Percentiles rank a stretch among this genome's conserved stretches.
Conservation (phyloP, 2,113 vertebrate genomes). For the Pholis gunnellus region DNA sequence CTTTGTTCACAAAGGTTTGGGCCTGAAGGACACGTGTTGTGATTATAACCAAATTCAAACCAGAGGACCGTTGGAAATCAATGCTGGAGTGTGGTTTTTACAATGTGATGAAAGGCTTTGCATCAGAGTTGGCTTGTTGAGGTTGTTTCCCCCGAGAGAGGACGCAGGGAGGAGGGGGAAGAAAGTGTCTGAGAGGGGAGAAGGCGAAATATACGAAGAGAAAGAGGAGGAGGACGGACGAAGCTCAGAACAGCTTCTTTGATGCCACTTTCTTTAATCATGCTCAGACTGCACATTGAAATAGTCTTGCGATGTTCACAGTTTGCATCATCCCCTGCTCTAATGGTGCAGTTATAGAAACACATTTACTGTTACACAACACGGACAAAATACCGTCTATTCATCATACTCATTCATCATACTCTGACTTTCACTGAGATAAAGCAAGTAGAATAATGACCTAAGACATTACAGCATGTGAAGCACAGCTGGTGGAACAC, state of each 20-base stretch:
- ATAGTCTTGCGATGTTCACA: neutral
- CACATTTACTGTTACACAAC: neutral
- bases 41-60: constrained; percentile 16
- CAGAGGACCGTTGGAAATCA: neutral
- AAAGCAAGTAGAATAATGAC: neutral
- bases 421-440: neutral
- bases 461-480: neutral
- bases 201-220: neutral
- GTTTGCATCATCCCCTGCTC: constrained; percentile 19
- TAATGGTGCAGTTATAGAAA: neutral
- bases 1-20: constrained; percentile 15
- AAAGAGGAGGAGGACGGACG: neutral
- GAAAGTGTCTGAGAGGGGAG: too few species aligned
- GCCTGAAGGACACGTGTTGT: neutral
- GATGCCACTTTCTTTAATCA: constrained; percentile 17
- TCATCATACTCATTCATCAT: neutral
- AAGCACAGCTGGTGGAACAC: neutral
- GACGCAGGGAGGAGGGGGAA: neutral
- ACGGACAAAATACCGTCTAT: neutral
- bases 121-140: neutral
- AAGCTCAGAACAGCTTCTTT: constrained; percentile 6
- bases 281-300: neutral
- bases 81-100: neutral
- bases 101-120: constrained; percentile 11
- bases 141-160: neutral